These are phyloP conservation scores for Sternarchorhynchus goeldii DNA, from an alignment of 2,797 vertebrate species.

Conservation along the genomic window DNA sequence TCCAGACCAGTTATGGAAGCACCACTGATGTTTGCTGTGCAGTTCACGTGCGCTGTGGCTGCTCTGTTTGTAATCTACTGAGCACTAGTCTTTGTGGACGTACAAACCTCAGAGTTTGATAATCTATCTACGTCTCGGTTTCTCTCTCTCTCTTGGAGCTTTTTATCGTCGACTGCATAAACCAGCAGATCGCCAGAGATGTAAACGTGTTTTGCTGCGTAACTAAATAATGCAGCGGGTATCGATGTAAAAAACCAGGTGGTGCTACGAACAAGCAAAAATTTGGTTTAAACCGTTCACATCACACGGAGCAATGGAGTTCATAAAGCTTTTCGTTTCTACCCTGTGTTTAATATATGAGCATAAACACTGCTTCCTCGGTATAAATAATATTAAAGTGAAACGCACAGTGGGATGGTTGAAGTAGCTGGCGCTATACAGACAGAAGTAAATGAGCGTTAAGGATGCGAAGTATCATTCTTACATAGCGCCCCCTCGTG, in stretches of 20 bases:
- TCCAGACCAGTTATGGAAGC: constrained; percentile 8
- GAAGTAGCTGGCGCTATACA: background rate
- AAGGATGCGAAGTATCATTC: no score
- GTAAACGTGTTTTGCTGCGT: background rate
- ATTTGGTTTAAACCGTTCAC: background rate
- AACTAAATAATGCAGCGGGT: background rate
- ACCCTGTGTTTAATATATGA: no score
- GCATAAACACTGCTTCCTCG: no score
- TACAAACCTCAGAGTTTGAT: constrained; percentile 26
- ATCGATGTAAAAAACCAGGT: background rate
- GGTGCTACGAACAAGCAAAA: background rate
- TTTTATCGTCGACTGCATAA: constrained; percentile 25
- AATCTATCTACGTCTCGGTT: background rate
- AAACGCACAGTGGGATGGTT: no score
- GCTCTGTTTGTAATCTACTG: background rate
- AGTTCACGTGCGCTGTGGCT: background rate
- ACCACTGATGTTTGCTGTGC: background rate
- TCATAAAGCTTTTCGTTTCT: background rate
- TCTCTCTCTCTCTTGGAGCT: background rate
- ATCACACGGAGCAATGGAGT: background rate
- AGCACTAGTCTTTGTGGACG: constrained; percentile 7
- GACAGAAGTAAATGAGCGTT: background rate
- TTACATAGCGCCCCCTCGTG: no score
- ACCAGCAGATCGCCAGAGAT: background rate
- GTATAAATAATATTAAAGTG: no score